Conservation (phyloP, 2,888 invertebrate species). For the Sphaerophoria rueppellii region DNA sequence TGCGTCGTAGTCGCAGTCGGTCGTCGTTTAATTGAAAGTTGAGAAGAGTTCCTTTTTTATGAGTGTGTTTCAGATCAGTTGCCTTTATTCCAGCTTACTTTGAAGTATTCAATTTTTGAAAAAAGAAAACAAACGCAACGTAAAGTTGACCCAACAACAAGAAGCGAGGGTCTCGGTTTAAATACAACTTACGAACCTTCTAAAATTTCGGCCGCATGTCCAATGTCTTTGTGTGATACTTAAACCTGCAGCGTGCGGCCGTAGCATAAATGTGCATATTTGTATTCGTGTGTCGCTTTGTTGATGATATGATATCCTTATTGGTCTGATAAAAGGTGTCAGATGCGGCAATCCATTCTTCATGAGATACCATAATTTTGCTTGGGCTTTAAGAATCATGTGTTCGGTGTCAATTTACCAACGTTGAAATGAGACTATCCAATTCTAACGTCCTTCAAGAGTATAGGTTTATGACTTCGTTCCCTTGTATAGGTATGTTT, state of each 20-base stretch:
- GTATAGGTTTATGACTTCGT: neutral
- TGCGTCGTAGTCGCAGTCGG: neutral
- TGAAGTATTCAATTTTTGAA: conserved; percentile 54
- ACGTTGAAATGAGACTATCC: neutral
- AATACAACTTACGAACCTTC: conserved; percentile 1
- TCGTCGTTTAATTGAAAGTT: conserved; percentile 46
- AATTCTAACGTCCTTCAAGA: neutral
- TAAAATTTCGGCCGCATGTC: neutral
- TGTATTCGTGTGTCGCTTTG: conserved; percentile 63
- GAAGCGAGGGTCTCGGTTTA: conserved; percentile 16
- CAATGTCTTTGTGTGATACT: conserved; percentile 6
- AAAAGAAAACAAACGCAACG: neutral
- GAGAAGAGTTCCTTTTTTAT: conserved; percentile 40
- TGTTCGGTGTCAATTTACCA: conserved; percentile 15
- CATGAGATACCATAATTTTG: conserved; percentile 25
- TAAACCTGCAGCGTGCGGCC: conserved; percentile 36
- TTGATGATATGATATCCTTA: conserved; percentile 61
- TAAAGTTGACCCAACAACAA: conserved; percentile 17
- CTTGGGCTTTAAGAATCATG: conserved; percentile 42
- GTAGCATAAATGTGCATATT: conserved; percentile 43
- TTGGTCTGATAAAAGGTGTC: conserved; percentile 49
- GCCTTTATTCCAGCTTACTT: conserved; percentile 53
- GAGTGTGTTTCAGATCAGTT: conserved; percentile 9
- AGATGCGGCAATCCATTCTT: conserved; percentile 40
- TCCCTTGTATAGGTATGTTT: too few species aligned